These are phyloP conservation scores for Betta splendens DNA, from an alignment of 2,797 vertebrate genomes.

Conservation along the genomic window DNA sequence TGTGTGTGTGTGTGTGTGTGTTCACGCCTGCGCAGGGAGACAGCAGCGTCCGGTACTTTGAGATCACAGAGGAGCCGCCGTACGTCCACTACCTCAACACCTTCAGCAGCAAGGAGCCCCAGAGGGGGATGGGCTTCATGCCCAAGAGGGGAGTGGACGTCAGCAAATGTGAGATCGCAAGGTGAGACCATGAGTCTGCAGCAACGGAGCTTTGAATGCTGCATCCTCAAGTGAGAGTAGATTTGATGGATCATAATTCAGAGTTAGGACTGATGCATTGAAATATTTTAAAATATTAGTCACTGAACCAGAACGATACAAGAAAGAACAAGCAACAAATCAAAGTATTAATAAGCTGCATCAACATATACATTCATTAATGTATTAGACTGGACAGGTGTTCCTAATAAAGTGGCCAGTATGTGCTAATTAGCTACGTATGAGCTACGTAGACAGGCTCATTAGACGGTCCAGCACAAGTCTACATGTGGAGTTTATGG, in stretches of 20 bases:
- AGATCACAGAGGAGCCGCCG: conserved; percentile 93
- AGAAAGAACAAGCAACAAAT: no score
- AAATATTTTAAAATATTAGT: neutral
- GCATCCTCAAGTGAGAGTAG: neutral
- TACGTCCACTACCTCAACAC: conserved; percentile 97
- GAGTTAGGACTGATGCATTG: neutral
- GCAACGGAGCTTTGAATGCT: neutral
- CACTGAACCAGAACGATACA: no score
- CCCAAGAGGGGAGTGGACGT: conserved; percentile 95
- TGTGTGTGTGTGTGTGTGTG: conserved; percentile 26
- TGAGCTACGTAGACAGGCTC: no score
- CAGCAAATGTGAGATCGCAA: conserved; percentile 97
- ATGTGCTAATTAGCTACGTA: no score
- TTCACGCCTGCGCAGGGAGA: no score
- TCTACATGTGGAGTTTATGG: no score
- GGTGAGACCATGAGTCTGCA: conserved; percentile 73
- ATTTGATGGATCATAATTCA: neutral
- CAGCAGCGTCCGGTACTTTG: conserved; percentile 97
- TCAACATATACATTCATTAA: no score
- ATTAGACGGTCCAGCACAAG: no score
- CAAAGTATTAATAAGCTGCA: no score
- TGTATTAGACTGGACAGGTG: no score
- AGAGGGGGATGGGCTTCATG: conserved; percentile 98
- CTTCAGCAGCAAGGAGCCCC: conserved; percentile 96
- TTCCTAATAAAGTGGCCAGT: no score